Percentiles rank a stretch among this genome's conserved stretches.
Evolutionary conservation across 1,140 invertebrate genomes (phyloP).

Genomic region (Propsilocerus akamusi): DNA sequence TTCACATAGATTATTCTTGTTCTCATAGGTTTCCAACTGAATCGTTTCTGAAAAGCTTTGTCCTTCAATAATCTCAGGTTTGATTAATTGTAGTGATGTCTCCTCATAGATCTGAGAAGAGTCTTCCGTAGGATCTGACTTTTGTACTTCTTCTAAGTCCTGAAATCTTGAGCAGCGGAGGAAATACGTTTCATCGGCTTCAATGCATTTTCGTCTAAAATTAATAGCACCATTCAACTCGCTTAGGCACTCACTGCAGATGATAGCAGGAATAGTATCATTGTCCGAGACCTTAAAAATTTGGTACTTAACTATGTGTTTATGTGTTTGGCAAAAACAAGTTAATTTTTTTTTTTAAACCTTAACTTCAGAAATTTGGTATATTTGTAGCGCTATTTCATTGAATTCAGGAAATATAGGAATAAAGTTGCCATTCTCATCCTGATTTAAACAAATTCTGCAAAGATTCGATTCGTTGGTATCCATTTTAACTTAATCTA

Average conservation of each 20-base stretch:
- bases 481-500: no score
- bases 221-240: not conserved
- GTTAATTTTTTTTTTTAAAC: not conserved
- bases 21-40: no score
- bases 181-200: slow-evolving; percentile 2
- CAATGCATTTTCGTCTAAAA: not conserved
- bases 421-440: not conserved
- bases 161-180: not conserved
- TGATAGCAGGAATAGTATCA: not conserved
- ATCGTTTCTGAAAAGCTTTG: no score
- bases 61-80: not conserved
- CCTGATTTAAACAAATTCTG: not conserved
- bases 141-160: not conserved
- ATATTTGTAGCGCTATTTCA: not conserved
- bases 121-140: not conserved
- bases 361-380: not conserved
- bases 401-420: not conserved
- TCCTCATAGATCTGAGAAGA: no score
- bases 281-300: not conserved
- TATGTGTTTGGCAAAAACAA: not conserved
- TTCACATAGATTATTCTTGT: no score
- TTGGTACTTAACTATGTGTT: no score
- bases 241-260: not conserved
- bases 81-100: no score
- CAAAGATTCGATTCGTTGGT: not conserved